Evolutionary conservation across 1,140 invertebrate genomes (phyloP).

Genomic region (Cotesia glomerata): DNA sequence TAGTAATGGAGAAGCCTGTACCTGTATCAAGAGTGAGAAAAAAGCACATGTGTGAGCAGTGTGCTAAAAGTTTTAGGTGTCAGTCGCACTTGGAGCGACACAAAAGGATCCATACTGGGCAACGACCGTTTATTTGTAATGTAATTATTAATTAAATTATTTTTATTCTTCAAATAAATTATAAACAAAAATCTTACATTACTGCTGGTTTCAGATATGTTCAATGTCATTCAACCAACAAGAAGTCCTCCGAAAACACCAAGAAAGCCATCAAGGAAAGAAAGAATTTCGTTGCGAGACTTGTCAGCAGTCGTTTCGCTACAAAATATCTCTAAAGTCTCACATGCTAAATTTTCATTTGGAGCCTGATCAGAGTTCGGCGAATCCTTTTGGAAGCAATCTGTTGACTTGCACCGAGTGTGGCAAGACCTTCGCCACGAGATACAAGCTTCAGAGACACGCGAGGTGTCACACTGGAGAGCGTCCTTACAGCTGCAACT

Average conservation of each 20-base stretch:
- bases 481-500: conserved; percentile 63
- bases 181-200: not conserved
- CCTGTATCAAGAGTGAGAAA: conserved; percentile 32
- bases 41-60: conserved; percentile 48
- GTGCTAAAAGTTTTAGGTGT: conserved; percentile 54
- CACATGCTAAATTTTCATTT: conserved; percentile 58
- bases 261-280: conserved; percentile 62
- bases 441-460: conserved; percentile 61
- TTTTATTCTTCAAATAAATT: conserved; percentile 14
- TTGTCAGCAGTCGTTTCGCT: conserved; percentile 63
- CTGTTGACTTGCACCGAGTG: conserved; percentile 53
- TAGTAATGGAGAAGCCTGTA: conserved; percentile 35
- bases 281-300: conserved; percentile 67
- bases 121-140: conserved; percentile 54
- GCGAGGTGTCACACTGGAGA: conserved; percentile 64
- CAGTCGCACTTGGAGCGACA: conserved; percentile 58
- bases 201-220: conserved; percentile 62
- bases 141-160: conserved; percentile 40
- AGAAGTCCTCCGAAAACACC: conserved; percentile 65
- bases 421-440: conserved; percentile 61
- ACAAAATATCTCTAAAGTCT: conserved; percentile 58
- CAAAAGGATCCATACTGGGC: conserved; percentile 55
- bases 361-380: conserved; percentile 36
- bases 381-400: conserved; percentile 32
- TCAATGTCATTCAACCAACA: conserved; percentile 68